Percentiles rank a stretch among this genome's conserved stretches.
These are phyloP conservation scores for Leptopilina syphax DNA, from an alignment of 2,888 invertebrate species.

Conservation along the genomic window DNA sequence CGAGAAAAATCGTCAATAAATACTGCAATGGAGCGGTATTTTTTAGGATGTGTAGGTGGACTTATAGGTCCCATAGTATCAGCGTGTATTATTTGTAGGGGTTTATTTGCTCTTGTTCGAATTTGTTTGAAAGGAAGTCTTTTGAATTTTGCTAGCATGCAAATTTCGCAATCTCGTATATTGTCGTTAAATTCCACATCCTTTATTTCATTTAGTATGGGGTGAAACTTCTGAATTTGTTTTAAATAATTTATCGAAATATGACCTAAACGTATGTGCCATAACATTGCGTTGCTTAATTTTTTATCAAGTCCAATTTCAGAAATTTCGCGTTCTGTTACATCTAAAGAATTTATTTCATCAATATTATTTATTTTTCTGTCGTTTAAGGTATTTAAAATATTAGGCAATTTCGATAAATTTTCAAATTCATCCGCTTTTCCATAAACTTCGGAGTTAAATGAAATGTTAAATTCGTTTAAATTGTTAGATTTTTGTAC, in stretches of 20 bases:
- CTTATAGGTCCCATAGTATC: slow-evolving; percentile 57
- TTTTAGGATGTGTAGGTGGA: slow-evolving; percentile 49
- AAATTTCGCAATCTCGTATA: slow-evolving; percentile 32
- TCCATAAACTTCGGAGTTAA: background rate
- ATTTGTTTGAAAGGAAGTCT: slow-evolving; percentile 17
- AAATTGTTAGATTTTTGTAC: background rate
- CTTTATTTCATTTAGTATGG: slow-evolving; percentile 7
- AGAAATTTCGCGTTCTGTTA: background rate
- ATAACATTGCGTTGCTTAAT: background rate
- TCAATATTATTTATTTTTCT: background rate
- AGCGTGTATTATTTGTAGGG: slow-evolving; percentile 51
- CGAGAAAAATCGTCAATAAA: slow-evolving; percentile 55
- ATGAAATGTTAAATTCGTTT: background rate
- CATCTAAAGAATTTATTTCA: background rate
- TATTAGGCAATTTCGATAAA: background rate
- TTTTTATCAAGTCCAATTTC: background rate
- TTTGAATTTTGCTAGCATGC: slow-evolving; percentile 29
- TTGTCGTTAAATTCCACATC: slow-evolving; percentile 27
- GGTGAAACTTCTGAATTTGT: background rate
- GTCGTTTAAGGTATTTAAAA: background rate
- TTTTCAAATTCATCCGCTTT: background rate
- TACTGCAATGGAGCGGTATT: slow-evolving; percentile 50
- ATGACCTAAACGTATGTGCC: background rate
- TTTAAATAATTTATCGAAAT: slow-evolving; percentile 9
- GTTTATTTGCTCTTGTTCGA: slow-evolving; percentile 11